Evolutionary conservation across 2,888 invertebrate species (phyloP).

Genomic region (Tetranychus truncatus): DNA sequence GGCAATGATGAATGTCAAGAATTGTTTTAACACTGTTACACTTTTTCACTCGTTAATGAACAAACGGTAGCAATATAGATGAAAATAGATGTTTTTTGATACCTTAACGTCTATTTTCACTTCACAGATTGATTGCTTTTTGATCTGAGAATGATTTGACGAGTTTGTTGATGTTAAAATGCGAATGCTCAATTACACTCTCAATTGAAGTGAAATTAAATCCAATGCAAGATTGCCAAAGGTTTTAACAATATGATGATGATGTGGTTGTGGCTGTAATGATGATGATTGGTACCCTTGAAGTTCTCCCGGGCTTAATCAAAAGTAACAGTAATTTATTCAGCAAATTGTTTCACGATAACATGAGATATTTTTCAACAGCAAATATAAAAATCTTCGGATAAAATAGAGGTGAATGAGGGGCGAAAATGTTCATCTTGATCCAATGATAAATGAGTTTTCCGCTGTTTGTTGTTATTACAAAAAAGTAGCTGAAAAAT

Average conservation of each 20-base stretch:
- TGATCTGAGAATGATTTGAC: neutral
- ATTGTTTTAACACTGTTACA: neutral
- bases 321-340: too few relatives aligned
- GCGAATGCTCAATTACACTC: neutral
- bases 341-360: too few relatives aligned
- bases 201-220: neutral
- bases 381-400: too few relatives aligned
- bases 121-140: neutral
- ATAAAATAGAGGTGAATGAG: too few relatives aligned
- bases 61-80: neutral
- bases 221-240: neutral
- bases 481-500: too few relatives aligned
- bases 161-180: neutral
- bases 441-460: neutral
- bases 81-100: neutral
- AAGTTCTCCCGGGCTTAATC: neutral
- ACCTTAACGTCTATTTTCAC: neutral
- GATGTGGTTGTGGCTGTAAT: neutral
- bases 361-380: too few relatives aligned
- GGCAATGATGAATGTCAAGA: neutral
- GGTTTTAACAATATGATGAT: neutral
- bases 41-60: neutral
- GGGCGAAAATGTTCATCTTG: neutral
- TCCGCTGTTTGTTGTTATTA: neutral
- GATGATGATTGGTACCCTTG: neutral